phyloP scores from a whole-genome alignment of 2,888 invertebrate genomes.

The Cephus runcator region DNA sequence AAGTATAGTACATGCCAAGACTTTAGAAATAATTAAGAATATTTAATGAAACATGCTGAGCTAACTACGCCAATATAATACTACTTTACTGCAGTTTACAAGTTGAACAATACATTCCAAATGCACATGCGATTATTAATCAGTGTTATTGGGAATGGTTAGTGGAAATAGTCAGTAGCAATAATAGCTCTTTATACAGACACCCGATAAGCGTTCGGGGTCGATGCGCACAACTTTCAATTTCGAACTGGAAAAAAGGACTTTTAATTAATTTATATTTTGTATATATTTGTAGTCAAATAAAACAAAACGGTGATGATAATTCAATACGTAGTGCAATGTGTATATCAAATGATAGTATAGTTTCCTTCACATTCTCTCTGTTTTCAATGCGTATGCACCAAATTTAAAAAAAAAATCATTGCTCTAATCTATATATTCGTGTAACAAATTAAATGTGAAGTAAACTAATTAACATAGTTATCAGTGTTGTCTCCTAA shows the following conservation, averaged over 20 bases:
- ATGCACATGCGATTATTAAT: background rate
- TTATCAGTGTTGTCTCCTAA: constrained; percentile 31
- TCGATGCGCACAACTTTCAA: background rate
- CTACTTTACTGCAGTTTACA: background rate
- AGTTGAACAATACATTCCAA: background rate
- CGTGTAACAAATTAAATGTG: background rate
- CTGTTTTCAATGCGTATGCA: background rate
- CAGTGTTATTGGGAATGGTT: background rate
- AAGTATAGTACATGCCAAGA: background rate
- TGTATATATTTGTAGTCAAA: background rate
- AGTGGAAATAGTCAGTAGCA: background rate
- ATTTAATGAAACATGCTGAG: background rate
- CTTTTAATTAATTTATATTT: background rate
- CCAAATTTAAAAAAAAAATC: background rate
- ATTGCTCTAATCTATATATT: background rate
- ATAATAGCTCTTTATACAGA: background rate
- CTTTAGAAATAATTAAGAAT: background rate
- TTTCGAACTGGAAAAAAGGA: background rate
- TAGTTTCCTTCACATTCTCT: constrained; percentile 2
- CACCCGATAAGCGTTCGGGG: background rate
- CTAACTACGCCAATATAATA: background rate
- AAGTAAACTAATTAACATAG: constrained; percentile 2
- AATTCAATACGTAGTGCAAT: constrained; percentile 1
- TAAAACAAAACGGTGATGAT: background rate
- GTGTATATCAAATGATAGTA: background rate